Base-by-base conservation (phyloP, 1,140 invertebrate genomes). In the Danaus melanippus region DNA sequence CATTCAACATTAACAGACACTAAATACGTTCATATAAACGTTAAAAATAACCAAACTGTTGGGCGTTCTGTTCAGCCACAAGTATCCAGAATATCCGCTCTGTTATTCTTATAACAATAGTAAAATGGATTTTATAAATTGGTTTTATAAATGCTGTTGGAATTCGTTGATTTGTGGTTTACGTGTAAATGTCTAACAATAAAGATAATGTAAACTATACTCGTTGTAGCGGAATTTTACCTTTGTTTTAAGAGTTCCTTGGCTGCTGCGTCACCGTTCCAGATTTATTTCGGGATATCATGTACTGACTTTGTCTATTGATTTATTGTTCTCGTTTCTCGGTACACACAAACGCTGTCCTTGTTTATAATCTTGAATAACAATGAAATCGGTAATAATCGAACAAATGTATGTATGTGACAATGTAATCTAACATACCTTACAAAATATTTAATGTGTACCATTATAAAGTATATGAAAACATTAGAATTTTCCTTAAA, bases 231-330 rank as follows among this genome's bases (percentile, higher is more conserved):
- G 42, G 17, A 45, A 56, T 52, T 45, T 42, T 56, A 49, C 54
- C 47, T 56, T 56, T 56, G 54, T 56, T 56, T 56, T 56, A 50
- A 56, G 41, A 56, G 54, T 56, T 56, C 54, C 49, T 42, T 45
- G 54, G 54, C 54, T 46, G 47, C 50, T 56, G 54, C 54, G 54
- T 56, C 54, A 50, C 42, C 44, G 47, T 56, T 56, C 42, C 47
- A 50, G 47, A 56, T 56, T 42, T 56, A 50, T 56, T 56, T 56
- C 42, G 43, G 47, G 47, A 56, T 50, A 42, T 32, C 41, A 50
- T 50, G 53, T 46, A 48, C 47, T 10, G 41, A 49, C 46, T 21
- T n/a, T 56, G 42, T 55, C 53, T 55, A 55, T 56, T 56, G 47
- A 56, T 56, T 55, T 55, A 55, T 46, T 55, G 53, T 55, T 32